These are phyloP conservation scores for Hololepta plana DNA, from an alignment of 2,888 invertebrate genomes.

Conservation along the genomic window DNA sequence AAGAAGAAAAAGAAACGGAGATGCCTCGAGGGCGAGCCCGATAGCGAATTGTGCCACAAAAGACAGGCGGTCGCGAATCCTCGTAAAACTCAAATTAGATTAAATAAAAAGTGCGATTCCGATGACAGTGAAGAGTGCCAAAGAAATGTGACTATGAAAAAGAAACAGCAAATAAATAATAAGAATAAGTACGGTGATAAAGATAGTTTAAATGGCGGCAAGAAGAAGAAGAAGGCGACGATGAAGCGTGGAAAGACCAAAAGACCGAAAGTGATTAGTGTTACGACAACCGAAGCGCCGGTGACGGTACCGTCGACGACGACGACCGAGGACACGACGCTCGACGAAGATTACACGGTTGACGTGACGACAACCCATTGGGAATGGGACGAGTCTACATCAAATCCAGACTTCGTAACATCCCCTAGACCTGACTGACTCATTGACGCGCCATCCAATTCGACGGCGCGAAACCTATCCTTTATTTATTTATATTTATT, in stretches of 20 bases:
- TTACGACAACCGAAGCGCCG: constrained; percentile 29
- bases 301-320: constrained; percentile 30
- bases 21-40: constrained; percentile 17
- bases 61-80: constrained; percentile 20
- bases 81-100: constrained; percentile 10
- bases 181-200: constrained; percentile 30
- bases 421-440: constrained; percentile 23
- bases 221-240: constrained; percentile 33
- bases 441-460: constrained; percentile 9
- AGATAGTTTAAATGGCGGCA: constrained; percentile 26
- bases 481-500: constrained; percentile 29
- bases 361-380: constrained; percentile 24
- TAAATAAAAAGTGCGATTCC: constrained; percentile 13
- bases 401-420: constrained; percentile 16
- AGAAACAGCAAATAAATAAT: constrained; percentile 28
- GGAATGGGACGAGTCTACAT: constrained; percentile 26
- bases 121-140: constrained; percentile 23
- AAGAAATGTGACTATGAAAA: constrained; percentile 19
- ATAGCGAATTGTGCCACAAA: constrained; percentile 27
- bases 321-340: constrained; percentile 30
- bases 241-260: constrained; percentile 25
- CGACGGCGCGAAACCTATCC: constrained; percentile 3
- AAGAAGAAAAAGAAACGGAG: constrained; percentile 31
- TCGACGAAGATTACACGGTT: constrained; percentile 25
- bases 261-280: constrained; percentile 21